Evolutionary conservation across 2,797 vertebrate genomes (phyloP), one percentile per base, ranked within the genome.

Genomic region (Galaxias olidus): DNA sequence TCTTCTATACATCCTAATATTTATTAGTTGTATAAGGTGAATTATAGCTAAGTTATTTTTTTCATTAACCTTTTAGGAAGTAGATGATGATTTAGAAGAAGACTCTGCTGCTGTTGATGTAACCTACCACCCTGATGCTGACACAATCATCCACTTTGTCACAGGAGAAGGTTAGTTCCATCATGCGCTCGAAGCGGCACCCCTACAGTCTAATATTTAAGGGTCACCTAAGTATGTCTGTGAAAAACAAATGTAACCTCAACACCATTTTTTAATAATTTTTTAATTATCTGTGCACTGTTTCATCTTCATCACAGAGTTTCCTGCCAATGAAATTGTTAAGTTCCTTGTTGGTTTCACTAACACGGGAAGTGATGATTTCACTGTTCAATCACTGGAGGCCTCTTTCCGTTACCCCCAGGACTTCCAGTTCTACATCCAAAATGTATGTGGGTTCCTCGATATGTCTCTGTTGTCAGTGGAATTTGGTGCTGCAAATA

Each of bases 321-420:
- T 92, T 64, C 84, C 84, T 45, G 90, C 91, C 68, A 89, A 90
- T 83, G 90, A 92, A 72, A 92, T 92, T 9, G 89, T 92, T 65
- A 88, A 82, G 61, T 92, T 92, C 73, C 76, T 93, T 72, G 91
- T 93, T 72, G 92, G 92, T 61, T 91, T 93, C 79, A 91, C 87
- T 69, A 93, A 93, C 77, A 92, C 91, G 63, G 91, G 90, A 47
- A 82, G 65, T 63, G 81, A 90, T 65, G 86, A 89, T 50, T 92
- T 93, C 77, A 87, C 68, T 0, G 79, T 92, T 20, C 85, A 88
- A 74, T 91, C 90, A 0, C 53, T 93, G 74, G 92, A 93, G 72
- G 91, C 91, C 8, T 92, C 92, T 1, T 91, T 93, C 84, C 91
- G 91, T 58, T 93, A 93, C 57, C 92, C 92, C 0, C 92, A 92